phyloP scores from a whole-genome alignment of 2,797 vertebrate species.

The Coregonus sp. region DNA sequence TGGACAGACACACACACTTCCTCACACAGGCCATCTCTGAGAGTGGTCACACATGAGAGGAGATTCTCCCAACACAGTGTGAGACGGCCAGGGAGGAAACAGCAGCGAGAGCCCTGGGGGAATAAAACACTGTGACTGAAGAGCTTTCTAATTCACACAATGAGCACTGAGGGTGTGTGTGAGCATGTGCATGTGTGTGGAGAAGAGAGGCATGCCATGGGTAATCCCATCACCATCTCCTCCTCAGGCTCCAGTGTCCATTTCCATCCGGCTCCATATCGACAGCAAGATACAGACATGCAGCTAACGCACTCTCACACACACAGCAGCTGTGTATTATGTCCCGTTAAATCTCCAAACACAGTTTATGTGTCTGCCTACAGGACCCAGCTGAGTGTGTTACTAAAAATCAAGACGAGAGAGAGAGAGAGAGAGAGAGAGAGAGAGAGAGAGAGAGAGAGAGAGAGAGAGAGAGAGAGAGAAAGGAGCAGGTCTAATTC shows the following conservation, averaged over 20 bases:
- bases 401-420: background rate
- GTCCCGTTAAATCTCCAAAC: background rate
- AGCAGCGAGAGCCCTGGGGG: conserved; percentile 46
- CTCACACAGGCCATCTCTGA: background rate
- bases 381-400: background rate
- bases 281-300: background rate
- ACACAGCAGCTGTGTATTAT: background rate
- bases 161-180: conserved; percentile 12
- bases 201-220: background rate
- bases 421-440: too few species aligned
- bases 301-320: background rate
- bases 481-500: background rate
- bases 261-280: background rate
- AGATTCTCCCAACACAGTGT: conserved; percentile 37
- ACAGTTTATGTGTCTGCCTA: background rate
- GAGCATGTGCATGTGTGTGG: background rate
- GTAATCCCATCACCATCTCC: conserved; percentile 13
- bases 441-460: too few species aligned
- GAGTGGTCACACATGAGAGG: conserved; percentile 47
- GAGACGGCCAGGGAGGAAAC: conserved; percentile 40
- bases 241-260: background rate
- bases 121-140: conserved; percentile 64
- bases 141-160: conserved; percentile 59
- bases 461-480: background rate
- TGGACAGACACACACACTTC: background rate